Base-by-base conservation (phyloP, 1,140 invertebrate genomes). In the Camponotus vicinus region DNA sequence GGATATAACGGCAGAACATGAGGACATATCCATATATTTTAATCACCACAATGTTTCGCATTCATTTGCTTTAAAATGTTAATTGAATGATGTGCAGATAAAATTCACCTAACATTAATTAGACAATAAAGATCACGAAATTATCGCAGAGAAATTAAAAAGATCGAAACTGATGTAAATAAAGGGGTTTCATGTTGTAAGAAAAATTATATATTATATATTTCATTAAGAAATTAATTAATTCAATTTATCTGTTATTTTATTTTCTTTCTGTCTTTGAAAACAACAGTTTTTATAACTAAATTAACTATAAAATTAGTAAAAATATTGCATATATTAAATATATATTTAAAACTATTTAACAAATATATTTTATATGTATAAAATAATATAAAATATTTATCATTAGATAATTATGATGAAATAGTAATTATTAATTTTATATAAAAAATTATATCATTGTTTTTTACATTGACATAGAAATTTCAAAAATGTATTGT, bases 11-110 rank as follows among this genome's bases (percentile, higher is more conserved):
- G 55, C 21, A 82, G 52, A 82, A 73, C 8, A 11, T 37, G 27
- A 21, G 45, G 37, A 61, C 42, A 45, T 45, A 37, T 27, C 13
- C 7, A 57, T 45, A 40, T 3, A 13, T 63, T 71, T 75, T 61
- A 83, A 83, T 37, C 18, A 37, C 9, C 27, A 49, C 27, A 21
- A 73, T 45, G 5, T 73, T 73, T 73, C 40, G 37, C 15, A 27
- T 61, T 15, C 6, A 82, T 18, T 73, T 82, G 32, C n/a, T 63
- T n/a, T 18, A 73, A 83, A 73, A 73, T 75, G 40, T 9, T 83
- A 83, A 75, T 83, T 83, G 59, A 63, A 27, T 7, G 42, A 9
- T 21, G 5, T 4, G 4, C 9, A 45, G 18, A 18, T 37, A 5
- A 49, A 82, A 73, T 71, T 45, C 18, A 61, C 7, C 11, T 1